Evolutionary conservation across 2,113 vertebrate species (phyloP), one percentile per base, ranked within the genome.

Genomic region (Sakesphorus luctuosus): DNA sequence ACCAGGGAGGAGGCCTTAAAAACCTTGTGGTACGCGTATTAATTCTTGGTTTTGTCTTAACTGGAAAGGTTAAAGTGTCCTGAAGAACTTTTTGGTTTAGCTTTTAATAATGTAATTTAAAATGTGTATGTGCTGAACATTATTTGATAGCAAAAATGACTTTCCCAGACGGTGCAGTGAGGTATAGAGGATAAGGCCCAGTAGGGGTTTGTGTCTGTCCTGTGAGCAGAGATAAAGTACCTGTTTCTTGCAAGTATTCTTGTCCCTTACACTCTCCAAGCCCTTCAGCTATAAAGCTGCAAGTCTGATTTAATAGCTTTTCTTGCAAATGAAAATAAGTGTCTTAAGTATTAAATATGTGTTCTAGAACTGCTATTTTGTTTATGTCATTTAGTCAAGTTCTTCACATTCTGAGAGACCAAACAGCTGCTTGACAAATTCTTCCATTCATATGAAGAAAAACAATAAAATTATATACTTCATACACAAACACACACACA

Each of bases 371-470:
- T 82, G 58, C 25, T 84, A 40, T 87, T 97, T 94, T 91, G 56
- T 91, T 96, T 96, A 74, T 95, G 78, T 84, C 43, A 50, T 96
- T 95, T 87, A 87, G 36, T 93, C 83, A 86, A 80, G 38, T 62
- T 91, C 71, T 93, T 93, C 53, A 77, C 49, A 86, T 84, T 62
- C 56, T 90, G 90, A 84, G 59, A 93, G 80, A 88, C 44, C 23
- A 66, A 92, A 78, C 26, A 94, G 25, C 35, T 47, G 1, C 35
- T 66, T 95, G 62, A 49, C 87, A 94, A 53, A 53, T 56, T 88
- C 89, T 66, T 80, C 18, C 33, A 65, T 77, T 65, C 50, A 53
- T 44, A 67, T 47, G 47, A 91, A 76, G 63, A 43, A 83, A 79
- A 79, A 61, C 4, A 93, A 88, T 52, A n/a, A 7, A 80, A 24